Percentiles rank a stretch among this genome's conserved stretches.
Evolutionary conservation across 1,140 invertebrate genomes (phyloP).

Genomic region (Argopecten irradians): DNA sequence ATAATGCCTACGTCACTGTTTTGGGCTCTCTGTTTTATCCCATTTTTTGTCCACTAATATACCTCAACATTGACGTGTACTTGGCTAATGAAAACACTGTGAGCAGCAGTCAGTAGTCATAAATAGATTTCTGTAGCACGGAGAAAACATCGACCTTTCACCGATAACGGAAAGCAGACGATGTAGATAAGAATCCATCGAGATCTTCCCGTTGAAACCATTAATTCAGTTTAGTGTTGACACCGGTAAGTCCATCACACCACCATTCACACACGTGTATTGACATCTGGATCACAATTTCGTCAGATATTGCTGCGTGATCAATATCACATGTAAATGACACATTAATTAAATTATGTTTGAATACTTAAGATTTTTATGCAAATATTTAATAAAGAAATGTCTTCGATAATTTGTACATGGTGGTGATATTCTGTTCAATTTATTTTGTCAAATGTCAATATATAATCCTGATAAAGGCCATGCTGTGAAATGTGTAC

Average conservation of each 20-base stretch:
- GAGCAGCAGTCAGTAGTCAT: background rate
- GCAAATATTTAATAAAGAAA: background rate
- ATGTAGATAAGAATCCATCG: background rate
- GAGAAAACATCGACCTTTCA: background rate
- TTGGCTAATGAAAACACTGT: background rate
- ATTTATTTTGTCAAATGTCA: background rate
- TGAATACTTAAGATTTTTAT: background rate
- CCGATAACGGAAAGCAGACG: background rate
- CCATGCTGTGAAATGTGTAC: background rate
- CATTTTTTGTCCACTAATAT: too few relatives aligned
- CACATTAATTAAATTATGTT: background rate
- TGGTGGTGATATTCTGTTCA: background rate
- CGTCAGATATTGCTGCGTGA: background rate
- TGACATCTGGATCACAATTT: background rate
- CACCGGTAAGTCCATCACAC: background rate
- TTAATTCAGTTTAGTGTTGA: background rate
- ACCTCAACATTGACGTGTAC: background rate
- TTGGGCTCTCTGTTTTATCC: too few relatives aligned
- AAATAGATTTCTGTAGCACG: background rate
- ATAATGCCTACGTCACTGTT: too few relatives aligned
- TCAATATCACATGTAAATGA: background rate
- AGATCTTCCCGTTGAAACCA: background rate
- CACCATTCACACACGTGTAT: background rate
- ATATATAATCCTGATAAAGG: too few relatives aligned
- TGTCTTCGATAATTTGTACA: background rate